Evolutionary conservation across 2,888 invertebrate genomes (phyloP), one percentile per base, ranked within the genome.

Genomic region (Aelia acuminata): DNA sequence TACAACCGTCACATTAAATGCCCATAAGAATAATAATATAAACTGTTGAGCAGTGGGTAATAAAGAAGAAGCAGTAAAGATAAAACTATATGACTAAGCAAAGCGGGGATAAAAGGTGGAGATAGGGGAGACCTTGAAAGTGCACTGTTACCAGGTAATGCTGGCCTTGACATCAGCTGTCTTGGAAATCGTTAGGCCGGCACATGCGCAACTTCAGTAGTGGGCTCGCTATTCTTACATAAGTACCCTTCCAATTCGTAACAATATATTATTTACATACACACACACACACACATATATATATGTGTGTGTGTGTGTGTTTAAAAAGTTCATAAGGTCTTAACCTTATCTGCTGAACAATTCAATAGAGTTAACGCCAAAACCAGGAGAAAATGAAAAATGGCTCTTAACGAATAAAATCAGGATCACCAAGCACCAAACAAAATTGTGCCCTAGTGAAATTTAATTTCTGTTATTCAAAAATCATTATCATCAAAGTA

Each of bases 71-170:
- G 80, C n/a, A 47, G 43, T 80, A 80, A 70, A 80, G 39, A 80
- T 47, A 80, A n/a, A 20, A 26, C 1, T 4, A 80, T n/a, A 80
- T 80, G 80, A 80, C 80, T 80, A 80, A 47, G 80, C 31, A 13
- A 43, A 75, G 20, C 35, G 39, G 22, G 3, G 31, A 80, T 80
- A 80, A 43, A 80, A n/a, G 11, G n/a, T 80, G 11, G 80, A 80
- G 80, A 70, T 70, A 47, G 15, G 43, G n/a, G 80, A 47, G 80
- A 80, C 80, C 80, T 80, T 80, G 80, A 80, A 80, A 47, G 63
- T 35, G 63, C 63, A 70, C 80, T 80, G 80, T 80, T 80, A 80
- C 80, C 80, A 80, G 80, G 80, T 80, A 43, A 43, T 43, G 80
- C 15, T 47, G 80, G 80, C 80, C 80, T 80, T 80, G 80, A 70